Percentiles rank a stretch among this genome's conserved stretches.
phyloP scores from a whole-genome alignment of 1,140 invertebrate species.

The Panulirus ornatus region DNA sequence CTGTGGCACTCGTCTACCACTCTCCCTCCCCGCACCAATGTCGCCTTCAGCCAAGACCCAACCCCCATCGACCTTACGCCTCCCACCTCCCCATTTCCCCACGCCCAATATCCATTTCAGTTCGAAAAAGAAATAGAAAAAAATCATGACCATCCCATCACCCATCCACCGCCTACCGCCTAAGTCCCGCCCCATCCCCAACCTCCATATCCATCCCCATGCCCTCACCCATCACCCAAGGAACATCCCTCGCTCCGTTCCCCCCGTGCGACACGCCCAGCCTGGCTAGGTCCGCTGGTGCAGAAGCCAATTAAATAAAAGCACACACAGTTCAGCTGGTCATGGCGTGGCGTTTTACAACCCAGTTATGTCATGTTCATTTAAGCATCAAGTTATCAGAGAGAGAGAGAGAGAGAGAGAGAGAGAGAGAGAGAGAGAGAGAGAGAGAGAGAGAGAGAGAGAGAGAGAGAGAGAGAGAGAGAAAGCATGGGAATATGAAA shows the following conservation, averaged over 20 bases:
- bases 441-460: not conserved
- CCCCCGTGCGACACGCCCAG: not conserved
- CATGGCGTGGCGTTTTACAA: not conserved
- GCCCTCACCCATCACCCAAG: too few relatives aligned
- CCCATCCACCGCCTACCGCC: too few relatives aligned
- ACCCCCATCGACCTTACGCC: not conserved
- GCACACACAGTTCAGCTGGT: not conserved
- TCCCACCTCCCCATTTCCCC: not conserved
- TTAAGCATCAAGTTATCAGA: slow-evolving; percentile 4
- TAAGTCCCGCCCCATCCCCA: too few relatives aligned
- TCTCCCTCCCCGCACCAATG: too few relatives aligned
- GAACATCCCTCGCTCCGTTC: too few relatives aligned
- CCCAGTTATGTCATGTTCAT: not conserved
- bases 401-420: not conserved
- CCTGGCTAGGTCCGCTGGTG: not conserved
- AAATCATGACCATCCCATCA: too few relatives aligned
- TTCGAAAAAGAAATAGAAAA: too few relatives aligned
- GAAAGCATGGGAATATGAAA: too few relatives aligned
- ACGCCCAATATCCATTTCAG: too few relatives aligned
- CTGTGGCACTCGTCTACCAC: too few relatives aligned
- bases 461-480: not conserved
- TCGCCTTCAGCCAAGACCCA: too few relatives aligned
- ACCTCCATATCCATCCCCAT: too few relatives aligned
- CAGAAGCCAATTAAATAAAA: slow-evolving; percentile 2
- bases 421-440: not conserved